Conservation (phyloP, 2,113 vertebrate genomes). For the Bubo bubo region DNA sequence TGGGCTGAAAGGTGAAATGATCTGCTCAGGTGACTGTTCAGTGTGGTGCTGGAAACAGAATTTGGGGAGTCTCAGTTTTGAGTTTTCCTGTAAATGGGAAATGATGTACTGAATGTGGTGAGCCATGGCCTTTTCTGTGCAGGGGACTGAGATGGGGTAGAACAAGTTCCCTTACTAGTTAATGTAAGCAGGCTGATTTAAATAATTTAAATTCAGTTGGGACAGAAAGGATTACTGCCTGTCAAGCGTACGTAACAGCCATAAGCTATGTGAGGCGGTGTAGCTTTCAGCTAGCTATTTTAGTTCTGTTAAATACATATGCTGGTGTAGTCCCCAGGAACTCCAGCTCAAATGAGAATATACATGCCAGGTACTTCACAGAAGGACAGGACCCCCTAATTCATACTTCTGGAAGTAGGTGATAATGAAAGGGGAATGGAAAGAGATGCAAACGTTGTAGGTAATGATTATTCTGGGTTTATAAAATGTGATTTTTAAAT, state of each 20-base stretch:
- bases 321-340: neutral
- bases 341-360: neutral
- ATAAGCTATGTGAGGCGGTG: neutral
- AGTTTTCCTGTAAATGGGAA: neutral
- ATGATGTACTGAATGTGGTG: neutral
- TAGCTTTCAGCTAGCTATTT: neutral
- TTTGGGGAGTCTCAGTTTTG: neutral
- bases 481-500: neutral
- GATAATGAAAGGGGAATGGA: neutral
- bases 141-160: neutral
- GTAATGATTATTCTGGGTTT: neutral
- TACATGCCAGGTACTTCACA: neutral
- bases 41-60: neutral
- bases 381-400: neutral
- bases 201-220: constrained; percentile 14
- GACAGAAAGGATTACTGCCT: neutral
- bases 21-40: neutral
- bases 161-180: neutral
- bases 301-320: neutral
- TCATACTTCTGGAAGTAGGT: neutral
- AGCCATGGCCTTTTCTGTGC: neutral
- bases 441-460: neutral
- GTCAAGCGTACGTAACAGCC: neutral
- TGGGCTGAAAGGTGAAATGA: neutral
- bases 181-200: neutral